Base-by-base conservation (phyloP, 1,140 invertebrate genomes). In the Cylas formicarius region DNA sequence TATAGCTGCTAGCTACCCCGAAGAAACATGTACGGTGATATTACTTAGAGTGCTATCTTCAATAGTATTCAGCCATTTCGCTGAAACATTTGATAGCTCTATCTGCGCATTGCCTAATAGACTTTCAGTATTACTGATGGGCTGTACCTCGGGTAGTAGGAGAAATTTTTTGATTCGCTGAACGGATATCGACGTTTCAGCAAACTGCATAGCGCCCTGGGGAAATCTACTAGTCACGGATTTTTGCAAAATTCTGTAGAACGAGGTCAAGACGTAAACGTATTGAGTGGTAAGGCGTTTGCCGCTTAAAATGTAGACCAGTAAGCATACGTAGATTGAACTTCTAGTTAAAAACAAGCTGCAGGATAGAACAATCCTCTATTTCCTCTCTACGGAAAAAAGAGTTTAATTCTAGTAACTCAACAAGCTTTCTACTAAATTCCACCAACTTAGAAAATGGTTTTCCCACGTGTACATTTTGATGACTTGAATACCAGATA, bases 401-500 rank as follows among this genome's bases (percentile, higher is more conserved):
- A 10, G 5, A 26, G 11, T 13, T 14, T 38, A 16, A 13, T 7
- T 16, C 18, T 16, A 26, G 11, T 14, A n/a, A 14, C 36, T 9
- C 8, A 17, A 29, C 26, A 31, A 19, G 72, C 70, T 68, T 59
- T 49, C 52, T 44, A n/a, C 24, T 35, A 24, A 32, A 24, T 26
- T 40, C 40, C 16, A 59, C 50, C 20, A 59, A 34, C 36, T 47
- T 37, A 14, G 50, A 44, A 29, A 59, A 59, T 0, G 84, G 82
- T 33, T 79, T 75, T 90, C 86, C 87, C 87, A 90, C 0, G 82
- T 79, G 57, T 89, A 90, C 86, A 93, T 90, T 68, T 94, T 95
- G 28, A 67, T 68, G 46, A 86, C 78, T 63, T 82, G 73, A 65
- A 88, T 85, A n/a, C 81, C 84, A 24, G 70, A 69, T 37, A 88